Percentiles rank a stretch among this genome's conserved stretches.
Conservation (phyloP, 2,797 vertebrate genomes). For the Hyperoplus lanceolatus region DNA sequence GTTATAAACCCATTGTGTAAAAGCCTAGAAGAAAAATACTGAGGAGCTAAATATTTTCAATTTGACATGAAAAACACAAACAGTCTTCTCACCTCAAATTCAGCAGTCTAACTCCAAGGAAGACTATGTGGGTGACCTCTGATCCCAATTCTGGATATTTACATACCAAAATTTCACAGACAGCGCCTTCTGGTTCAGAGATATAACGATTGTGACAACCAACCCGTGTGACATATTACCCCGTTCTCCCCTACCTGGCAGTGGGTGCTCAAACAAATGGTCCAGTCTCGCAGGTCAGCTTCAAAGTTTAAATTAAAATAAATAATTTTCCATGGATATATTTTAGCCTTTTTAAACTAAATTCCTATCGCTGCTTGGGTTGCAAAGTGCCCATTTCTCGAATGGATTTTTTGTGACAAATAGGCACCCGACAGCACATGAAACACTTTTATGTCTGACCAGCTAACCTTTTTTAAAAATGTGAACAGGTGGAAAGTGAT, state of each 20-base stretch:
- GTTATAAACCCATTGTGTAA: too few relatives aligned
- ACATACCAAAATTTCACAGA: too few relatives aligned
- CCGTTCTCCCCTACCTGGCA: background rate
- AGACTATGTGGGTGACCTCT: too few relatives aligned
- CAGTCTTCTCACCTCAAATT: too few relatives aligned
- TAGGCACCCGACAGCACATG: background rate
- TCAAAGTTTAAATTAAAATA: slow-evolving; percentile 15
- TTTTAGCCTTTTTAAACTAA: background rate
- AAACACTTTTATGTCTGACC: background rate
- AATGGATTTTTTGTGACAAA: slow-evolving; percentile 3
- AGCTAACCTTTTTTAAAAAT: slow-evolving; percentile 3
- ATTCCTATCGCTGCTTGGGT: background rate
- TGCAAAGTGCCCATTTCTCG: background rate
- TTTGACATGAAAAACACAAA: too few relatives aligned
- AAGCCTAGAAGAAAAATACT: too few relatives aligned
- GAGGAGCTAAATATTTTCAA: too few relatives aligned
- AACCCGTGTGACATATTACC: too few relatives aligned
- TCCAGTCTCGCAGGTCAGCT: background rate
- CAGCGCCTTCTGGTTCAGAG: too few relatives aligned
- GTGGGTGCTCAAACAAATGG: background rate
- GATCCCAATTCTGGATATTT: too few relatives aligned
- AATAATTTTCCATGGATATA: background rate
- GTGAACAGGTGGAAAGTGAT: slow-evolving; percentile 7
- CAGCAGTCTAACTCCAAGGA: too few relatives aligned
- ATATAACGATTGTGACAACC: too few relatives aligned